Conservation (phyloP, 2,797 vertebrate species). For the Phataginus tetradactyla region DNA sequence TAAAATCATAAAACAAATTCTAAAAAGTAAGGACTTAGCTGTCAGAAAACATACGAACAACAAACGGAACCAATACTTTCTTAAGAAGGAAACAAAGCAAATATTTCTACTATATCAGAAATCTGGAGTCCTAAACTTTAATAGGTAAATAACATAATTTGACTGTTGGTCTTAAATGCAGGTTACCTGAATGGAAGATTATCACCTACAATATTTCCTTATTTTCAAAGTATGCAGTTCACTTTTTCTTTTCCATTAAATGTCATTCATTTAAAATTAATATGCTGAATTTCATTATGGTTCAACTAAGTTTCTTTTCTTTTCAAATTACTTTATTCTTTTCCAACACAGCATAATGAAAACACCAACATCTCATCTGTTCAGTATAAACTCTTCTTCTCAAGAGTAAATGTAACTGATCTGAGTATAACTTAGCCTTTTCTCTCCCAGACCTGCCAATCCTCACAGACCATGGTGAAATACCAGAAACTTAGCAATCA, state of each 20-base stretch:
- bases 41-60: background rate
- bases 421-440: background rate
- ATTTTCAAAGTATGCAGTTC: background rate
- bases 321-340: conserved; percentile 16
- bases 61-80: background rate
- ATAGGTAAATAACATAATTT: background rate
- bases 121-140: background rate
- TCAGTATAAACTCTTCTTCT: background rate
- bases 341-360: background rate
- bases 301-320: background rate
- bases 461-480: background rate
- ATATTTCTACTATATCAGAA: background rate
- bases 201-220: background rate
- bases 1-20: background rate
- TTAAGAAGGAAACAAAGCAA: background rate
- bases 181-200: background rate
- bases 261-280: conserved; percentile 16
- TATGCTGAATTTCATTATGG: background rate
- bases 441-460: background rate
- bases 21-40: background rate
- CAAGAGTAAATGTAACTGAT: background rate
- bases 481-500: background rate
- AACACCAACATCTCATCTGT: conserved; percentile 3
- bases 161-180: background rate
- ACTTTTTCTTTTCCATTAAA: conserved; percentile 27